Base-by-base conservation (phyloP, 2,888 invertebrate genomes). In the Oligia fasciuncula region DNA sequence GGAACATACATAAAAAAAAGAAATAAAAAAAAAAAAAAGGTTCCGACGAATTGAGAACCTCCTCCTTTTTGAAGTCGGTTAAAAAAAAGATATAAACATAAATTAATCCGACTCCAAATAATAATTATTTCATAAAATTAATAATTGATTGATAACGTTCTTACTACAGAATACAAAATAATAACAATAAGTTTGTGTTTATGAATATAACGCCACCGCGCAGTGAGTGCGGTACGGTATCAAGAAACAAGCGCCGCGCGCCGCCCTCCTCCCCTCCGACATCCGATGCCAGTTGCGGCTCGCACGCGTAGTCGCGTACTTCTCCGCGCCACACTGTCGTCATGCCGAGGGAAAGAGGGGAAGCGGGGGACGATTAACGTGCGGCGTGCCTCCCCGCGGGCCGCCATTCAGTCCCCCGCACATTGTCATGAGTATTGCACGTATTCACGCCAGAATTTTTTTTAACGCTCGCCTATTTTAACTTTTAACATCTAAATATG, bases 331-430 rank as follows among this genome's bases (percentile, higher is more conserved):
- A 35, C 43, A 35, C 51, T 46, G 43, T 54, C 57, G n/a, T n/a
- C 29, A 40, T 57, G 63, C 17, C 19, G 60, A 14, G 62, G 43
- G 43, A 11, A 57, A 23, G 65, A 60, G n/a, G 60, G 35, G 81
- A 17, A 63, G 84, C 46, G 35, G 49, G 68, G 29, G 40, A 23
- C 35, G 29, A 29, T 6, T 8, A 40, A 23, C 43, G 17, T 29
- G 40, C n/a, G 29, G 29, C 43, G 17, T 29, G 40, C n/a, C 46
- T 11, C 63, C 40, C 85, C 72, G 72, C 85, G 51, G 54, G 35
- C 62, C 73, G n/a, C 60, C 54, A 54, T 35, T 49, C 68, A 85
- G 81, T 83, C 23, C 81, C 60, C 63, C 51, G 65, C 60, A 73
- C 5, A 40, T 65, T 70, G 40, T 46, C 40, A 40, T 54, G 35